phyloP scores from a whole-genome alignment of 2,113 vertebrate genomes.

The Hippocampus barbouri region DNA sequence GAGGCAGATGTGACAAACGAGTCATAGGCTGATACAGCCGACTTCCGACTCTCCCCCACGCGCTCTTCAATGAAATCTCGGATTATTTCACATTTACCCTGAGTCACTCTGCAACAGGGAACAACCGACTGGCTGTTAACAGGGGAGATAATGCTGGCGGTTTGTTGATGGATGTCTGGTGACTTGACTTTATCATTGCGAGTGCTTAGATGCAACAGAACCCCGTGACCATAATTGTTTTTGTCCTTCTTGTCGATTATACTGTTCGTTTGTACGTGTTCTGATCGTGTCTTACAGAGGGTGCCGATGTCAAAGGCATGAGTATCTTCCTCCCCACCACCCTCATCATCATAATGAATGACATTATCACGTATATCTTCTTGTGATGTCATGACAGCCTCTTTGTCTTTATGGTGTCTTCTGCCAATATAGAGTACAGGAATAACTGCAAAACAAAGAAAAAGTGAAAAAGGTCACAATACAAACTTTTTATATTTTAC shows the following conservation, averaged over 20 bases:
- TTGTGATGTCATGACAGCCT: constrained; percentile 86
- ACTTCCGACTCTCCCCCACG: constrained; percentile 79
- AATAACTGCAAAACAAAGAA: constrained; percentile 75
- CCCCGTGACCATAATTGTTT: constrained; percentile 39
- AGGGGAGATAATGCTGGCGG: neutral
- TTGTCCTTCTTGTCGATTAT: constrained; percentile 25
- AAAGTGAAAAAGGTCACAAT: neutral
- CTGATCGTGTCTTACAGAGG: constrained; percentile 74
- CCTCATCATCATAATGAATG: constrained; percentile 95
- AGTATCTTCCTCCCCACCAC: constrained; percentile 91
- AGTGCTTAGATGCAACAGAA: constrained; percentile 63
- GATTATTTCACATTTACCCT: constrained; percentile 74
- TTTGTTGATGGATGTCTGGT: constrained; percentile 65
- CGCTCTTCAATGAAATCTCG: constrained; percentile 82
- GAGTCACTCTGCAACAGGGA: neutral
- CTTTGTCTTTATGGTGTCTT: constrained; percentile 81
- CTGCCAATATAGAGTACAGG: constrained; percentile 82
- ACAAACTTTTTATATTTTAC: too few relatives aligned
- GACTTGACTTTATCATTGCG: constrained; percentile 74
- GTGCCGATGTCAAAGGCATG: constrained; percentile 89
- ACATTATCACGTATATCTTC: constrained; percentile 94
- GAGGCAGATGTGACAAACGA: constrained; percentile 89
- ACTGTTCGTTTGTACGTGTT: constrained; percentile 37
- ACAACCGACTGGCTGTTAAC: neutral
- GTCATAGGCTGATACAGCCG: constrained; percentile 79